These are phyloP conservation scores for Hedya salicella DNA, from an alignment of 2,888 invertebrate species.

Conservation along the genomic window DNA sequence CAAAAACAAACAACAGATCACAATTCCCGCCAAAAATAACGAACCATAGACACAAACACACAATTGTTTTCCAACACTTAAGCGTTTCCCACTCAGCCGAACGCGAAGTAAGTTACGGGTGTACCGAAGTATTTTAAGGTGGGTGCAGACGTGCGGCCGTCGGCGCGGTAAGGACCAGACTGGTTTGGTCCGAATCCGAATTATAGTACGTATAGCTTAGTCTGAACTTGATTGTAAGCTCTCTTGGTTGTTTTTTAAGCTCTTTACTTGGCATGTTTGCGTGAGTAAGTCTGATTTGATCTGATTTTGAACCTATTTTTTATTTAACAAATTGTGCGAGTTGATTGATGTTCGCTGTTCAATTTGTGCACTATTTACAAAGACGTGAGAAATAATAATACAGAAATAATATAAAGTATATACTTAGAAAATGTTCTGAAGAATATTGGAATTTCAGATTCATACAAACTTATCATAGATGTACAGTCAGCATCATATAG, in stretches of 20 bases:
- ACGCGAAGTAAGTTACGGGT: slow-evolving; percentile 36
- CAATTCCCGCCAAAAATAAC: slow-evolving; percentile 32
- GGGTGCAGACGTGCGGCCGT: slow-evolving; percentile 52
- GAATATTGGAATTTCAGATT: too few relatives aligned
- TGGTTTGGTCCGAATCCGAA: slow-evolving; percentile 50
- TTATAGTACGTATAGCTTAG: slow-evolving; percentile 42
- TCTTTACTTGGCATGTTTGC: slow-evolving; percentile 38
- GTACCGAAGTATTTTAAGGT: slow-evolving; percentile 17
- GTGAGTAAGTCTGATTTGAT: slow-evolving; percentile 38
- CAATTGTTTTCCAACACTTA: slow-evolving; percentile 20
- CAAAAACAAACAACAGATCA: slow-evolving; percentile 22
- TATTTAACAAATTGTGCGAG: slow-evolving; percentile 6
- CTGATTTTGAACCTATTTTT: slow-evolving; percentile 30
- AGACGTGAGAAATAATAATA: neutral
- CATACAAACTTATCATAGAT: too few relatives aligned
- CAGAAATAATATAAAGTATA: neutral
- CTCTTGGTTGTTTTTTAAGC: slow-evolving; percentile 35
- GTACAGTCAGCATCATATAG: too few relatives aligned
- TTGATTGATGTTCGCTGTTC: neutral
- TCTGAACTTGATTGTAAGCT: slow-evolving; percentile 42
- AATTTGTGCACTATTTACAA: too few relatives aligned
- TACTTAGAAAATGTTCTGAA: too few relatives aligned
- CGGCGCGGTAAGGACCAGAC: slow-evolving; percentile 55
- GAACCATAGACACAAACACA: slow-evolving; percentile 12
- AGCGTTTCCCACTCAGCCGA: slow-evolving; percentile 15